Evolutionary conservation across 2,888 invertebrate species (phyloP).

Genomic region (Lepas anatifera): DNA sequence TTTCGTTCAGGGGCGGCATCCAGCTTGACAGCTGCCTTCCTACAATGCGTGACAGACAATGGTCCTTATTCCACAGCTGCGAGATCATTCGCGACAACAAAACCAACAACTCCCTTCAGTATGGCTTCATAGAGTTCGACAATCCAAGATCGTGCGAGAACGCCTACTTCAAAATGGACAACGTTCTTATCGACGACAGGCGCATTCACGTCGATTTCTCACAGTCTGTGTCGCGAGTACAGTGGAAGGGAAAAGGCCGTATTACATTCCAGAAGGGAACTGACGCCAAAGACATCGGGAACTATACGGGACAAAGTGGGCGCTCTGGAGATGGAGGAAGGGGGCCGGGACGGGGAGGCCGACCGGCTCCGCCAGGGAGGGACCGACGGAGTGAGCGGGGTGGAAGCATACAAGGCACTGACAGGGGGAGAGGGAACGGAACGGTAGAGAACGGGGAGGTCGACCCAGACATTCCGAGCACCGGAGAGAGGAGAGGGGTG

Average conservation of each 20-base stretch:
- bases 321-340: too few relatives aligned
- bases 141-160: constrained; percentile 86
- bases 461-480: too few relatives aligned
- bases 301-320: background rate
- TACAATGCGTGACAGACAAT: too few relatives aligned
- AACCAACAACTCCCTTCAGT: constrained; percentile 88
- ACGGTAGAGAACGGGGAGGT: too few relatives aligned
- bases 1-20: too few relatives aligned
- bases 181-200: constrained; percentile 95
- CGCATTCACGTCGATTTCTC: constrained; percentile 99
- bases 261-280: constrained; percentile 18
- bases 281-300: constrained; percentile 18
- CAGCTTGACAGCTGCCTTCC: too few relatives aligned
- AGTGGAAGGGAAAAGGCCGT: constrained; percentile 69
- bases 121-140: constrained; percentile 97
- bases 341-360: too few relatives aligned
- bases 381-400: too few relatives aligned
- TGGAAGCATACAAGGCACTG: too few relatives aligned
- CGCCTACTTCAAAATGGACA: constrained; percentile 99
- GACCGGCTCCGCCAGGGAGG: too few relatives aligned
- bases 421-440: too few relatives aligned
- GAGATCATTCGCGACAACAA: constrained; percentile 92
- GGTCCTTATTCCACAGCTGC: constrained; percentile 46
- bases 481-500: too few relatives aligned
- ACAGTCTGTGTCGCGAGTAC: constrained; percentile 91